Conservation (phyloP, 2,113 vertebrate genomes). For the Hystrix brachyura region DNA sequence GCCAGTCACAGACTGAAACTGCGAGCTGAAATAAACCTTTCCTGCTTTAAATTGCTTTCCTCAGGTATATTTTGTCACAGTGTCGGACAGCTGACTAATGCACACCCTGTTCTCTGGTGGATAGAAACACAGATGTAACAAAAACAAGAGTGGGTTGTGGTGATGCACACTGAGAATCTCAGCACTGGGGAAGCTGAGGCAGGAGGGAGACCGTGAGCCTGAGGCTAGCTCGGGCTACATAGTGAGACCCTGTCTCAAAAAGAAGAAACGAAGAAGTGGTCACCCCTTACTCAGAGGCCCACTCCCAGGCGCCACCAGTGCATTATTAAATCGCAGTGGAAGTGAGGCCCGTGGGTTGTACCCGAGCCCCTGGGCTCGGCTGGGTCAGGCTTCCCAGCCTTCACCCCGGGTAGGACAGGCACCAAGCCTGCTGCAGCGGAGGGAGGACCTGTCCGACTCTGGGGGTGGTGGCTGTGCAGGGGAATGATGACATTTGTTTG, state of each 20-base stretch:
- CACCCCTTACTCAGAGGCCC: background rate
- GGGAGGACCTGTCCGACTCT: background rate
- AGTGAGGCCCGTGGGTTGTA: background rate
- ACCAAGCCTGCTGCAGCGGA: background rate
- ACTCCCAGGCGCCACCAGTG: fast-evolving
- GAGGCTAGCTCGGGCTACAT: background rate
- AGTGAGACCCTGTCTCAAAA: background rate
- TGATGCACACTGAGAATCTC: background rate
- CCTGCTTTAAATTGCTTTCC: background rate
- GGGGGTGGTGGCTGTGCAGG: background rate
- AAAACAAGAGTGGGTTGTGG: background rate
- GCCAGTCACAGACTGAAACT: background rate
- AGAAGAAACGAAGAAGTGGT: background rate
- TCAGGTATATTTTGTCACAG: background rate
- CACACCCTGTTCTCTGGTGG: background rate
- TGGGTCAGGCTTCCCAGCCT: background rate
- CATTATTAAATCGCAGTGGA: background rate
- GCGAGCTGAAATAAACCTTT: background rate
- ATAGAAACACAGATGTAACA: background rate
- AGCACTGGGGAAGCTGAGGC: background rate
- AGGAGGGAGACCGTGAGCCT: background rate
- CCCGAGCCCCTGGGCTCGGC: background rate
- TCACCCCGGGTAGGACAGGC: background rate
- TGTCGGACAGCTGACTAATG: background rate
- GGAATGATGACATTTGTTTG: background rate